Evolutionary conservation across 2,797 vertebrate species (phyloP).

Genomic region (Fistularia commersonii): DNA sequence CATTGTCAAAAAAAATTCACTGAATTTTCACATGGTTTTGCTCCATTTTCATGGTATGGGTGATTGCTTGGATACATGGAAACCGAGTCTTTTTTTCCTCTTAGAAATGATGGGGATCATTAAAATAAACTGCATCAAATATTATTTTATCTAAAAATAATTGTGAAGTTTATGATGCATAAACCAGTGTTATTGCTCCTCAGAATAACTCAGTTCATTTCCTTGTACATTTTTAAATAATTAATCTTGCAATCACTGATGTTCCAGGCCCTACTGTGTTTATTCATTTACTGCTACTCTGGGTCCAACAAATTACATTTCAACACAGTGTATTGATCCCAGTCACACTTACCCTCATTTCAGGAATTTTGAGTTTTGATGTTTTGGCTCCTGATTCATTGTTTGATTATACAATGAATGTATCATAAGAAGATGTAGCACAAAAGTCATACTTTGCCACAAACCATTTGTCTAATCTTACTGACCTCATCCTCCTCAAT

Average conservation of each 20-base stretch:
- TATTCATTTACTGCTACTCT: not conserved
- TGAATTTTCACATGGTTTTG: no score
- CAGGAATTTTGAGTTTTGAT: no score
- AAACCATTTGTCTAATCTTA: conserved; percentile 8
- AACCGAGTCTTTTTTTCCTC: no score
- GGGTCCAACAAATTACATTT: not conserved
- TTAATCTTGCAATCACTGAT: conserved; percentile 1
- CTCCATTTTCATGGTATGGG: no score
- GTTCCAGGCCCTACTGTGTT: not conserved
- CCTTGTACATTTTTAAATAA: not conserved
- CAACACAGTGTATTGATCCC: conserved; percentile 4
- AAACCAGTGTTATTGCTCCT: not conserved
- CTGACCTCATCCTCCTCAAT: conserved; percentile 13
- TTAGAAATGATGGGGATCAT: no score
- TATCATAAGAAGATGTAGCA: not conserved
- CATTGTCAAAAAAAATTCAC: no score
- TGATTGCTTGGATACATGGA: no score
- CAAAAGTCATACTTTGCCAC: conserved; percentile 1
- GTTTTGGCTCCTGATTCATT: no score
- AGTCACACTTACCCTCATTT: no score
- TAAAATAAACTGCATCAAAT: no score
- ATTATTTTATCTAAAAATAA: no score
- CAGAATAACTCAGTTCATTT: not conserved
- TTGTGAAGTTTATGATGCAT: not conserved
- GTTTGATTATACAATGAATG: not conserved